Base-by-base conservation (phyloP, 2,888 invertebrate species). In the Melanostoma scalare region DNA sequence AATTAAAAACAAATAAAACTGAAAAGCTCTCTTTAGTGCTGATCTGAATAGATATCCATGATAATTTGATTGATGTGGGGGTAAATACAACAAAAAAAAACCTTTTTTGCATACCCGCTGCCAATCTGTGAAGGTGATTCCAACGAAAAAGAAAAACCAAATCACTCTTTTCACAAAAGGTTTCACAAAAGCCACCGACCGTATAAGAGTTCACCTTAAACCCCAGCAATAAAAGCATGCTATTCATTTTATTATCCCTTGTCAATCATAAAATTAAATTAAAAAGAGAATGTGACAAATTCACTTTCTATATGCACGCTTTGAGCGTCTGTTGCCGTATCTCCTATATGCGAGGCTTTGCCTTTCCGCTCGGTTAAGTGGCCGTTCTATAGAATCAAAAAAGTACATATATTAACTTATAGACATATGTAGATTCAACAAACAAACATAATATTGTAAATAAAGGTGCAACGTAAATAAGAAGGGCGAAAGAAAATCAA, bases 271-370 rank as follows among this genome's bases (percentile, higher is more conserved):
- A 80, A 75, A 75, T 75, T 50, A 44, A 75, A 67, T 74, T 58
- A 40, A 61, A 61, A 56, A 56, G 9, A 38, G 6, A 10, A 35
- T 50, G 50, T 65, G 50, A 82, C 58, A 82, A 74, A 69, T 78
- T 82, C 82, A 82, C 78, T 82, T 82, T 82, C 63, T 61, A 55
- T 76, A 33, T 60, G 40, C 56, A 69, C 56, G 50, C 61, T 52
- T 48, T 48, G 55, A n/a, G 42, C 9, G 52, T 63, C 33, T 63
- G 63, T 48, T 60, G 44, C 36, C 38, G n/a, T 2, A 35, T 60
- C 10, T 58, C 6, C 53, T 35, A 50, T 10, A 40, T 5, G 61
- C 10, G 44, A 35, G 31, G 6, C 33, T 35, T 60, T 60, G 10
- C 10, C 35, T 48, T 78, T 73, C 67, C 67, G 36, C 73, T 53